phyloP scores from a whole-genome alignment of 2,888 invertebrate species.

The Seira sanloemensis region DNA sequence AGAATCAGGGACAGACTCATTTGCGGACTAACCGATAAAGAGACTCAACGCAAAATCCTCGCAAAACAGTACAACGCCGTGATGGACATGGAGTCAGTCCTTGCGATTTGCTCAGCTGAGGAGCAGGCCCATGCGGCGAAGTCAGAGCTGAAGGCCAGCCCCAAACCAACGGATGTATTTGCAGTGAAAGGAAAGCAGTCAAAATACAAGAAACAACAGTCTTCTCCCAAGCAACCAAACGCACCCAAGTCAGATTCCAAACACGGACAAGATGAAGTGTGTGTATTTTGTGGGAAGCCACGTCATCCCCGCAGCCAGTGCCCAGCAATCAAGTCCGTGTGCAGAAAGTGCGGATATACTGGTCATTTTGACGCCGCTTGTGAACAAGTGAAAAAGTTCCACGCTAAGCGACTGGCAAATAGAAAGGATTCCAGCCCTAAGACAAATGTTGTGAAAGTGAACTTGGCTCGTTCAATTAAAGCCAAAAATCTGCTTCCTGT shows the following conservation, averaged over 20 bases:
- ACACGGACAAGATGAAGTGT: no score
- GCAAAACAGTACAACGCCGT: conserved; percentile 15
- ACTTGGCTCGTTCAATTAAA: neutral
- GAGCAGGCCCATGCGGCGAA: conserved; percentile 7
- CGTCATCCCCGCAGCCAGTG: neutral
- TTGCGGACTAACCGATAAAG: conserved; percentile 31
- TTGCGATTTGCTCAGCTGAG: conserved; percentile 6
- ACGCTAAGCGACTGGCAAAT: neutral
- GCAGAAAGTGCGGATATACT: neutral
- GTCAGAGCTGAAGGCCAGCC: neutral
- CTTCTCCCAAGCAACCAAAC: no score
- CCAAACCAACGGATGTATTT: neutral
- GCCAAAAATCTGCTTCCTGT: neutral
- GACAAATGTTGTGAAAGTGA: no score
- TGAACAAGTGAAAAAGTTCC: neutral
- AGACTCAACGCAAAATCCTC: conserved; percentile 23
- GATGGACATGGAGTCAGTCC: conserved; percentile 8
- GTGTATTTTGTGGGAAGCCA: neutral
- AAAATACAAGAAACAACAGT: no score
- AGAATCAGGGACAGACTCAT: conserved; percentile 41
- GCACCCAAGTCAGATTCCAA: no score
- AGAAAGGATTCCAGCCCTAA: no score
- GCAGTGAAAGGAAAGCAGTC: no score
- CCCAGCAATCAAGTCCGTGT: neutral
- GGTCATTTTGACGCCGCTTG: no score